These are phyloP conservation scores for Oscheius onirici DNA, from an alignment of 2,888 invertebrate genomes.

Conservation along the genomic window DNA sequence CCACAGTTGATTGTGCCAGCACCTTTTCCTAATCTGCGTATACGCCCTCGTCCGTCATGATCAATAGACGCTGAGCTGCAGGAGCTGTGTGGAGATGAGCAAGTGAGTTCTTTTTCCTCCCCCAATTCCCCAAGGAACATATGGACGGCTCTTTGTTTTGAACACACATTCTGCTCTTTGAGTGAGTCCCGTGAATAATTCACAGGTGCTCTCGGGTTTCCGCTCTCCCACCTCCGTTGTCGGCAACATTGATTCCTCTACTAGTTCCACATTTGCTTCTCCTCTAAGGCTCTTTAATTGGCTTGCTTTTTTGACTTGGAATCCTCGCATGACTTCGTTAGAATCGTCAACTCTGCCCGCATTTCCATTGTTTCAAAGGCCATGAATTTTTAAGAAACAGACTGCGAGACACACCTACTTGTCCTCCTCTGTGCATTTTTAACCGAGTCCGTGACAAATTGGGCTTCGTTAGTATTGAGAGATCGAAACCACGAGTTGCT, in stretches of 20 bases:
- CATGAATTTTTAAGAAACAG: conserved; percentile 12
- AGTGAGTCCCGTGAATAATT: conserved; percentile 20
- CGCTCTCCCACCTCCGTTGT: conserved; percentile 17
- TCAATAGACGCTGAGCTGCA: conserved; percentile 8
- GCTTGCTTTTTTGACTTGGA: not conserved
- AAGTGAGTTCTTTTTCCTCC: conserved; percentile 9
- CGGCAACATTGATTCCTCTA: conserved; percentile 6
- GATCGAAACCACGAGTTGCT: not conserved
- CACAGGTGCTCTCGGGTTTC: conserved; percentile 23
- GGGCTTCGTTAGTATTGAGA: not conserved
- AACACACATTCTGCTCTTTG: not conserved
- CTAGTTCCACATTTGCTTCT: not conserved
- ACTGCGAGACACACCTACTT: not conserved
- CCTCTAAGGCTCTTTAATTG: conserved; percentile 9
- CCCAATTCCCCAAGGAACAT: not conserved
- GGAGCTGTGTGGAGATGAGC: conserved; percentile 16
- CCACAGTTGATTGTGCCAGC: conserved; percentile 22
- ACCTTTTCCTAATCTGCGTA: conserved; percentile 26
- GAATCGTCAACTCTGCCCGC: too few relatives aligned
- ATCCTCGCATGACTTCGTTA: too few relatives aligned
- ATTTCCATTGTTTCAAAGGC: not conserved
- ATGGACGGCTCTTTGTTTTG: not conserved
- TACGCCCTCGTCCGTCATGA: conserved; percentile 14
- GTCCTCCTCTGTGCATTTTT: conserved; percentile 9
- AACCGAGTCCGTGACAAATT: not conserved